phyloP scores from a whole-genome alignment of 2,888 invertebrate genomes.

The Phorcus lineatus region DNA sequence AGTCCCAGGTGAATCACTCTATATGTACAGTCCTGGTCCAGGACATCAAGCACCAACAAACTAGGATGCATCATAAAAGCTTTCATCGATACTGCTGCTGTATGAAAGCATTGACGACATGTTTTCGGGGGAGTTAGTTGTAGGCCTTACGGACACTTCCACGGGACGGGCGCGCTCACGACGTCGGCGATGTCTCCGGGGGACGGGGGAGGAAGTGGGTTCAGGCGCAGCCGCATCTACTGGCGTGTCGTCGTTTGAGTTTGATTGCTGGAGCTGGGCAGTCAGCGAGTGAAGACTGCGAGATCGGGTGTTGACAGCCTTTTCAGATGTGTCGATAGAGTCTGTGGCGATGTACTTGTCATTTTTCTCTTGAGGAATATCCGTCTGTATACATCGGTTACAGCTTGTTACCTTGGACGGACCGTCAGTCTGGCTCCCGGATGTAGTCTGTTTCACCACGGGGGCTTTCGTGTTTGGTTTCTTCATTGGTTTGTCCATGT shows the following conservation, averaged over 20 bases:
- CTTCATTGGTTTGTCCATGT: constrained; percentile 62
- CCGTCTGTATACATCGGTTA: constrained; percentile 32
- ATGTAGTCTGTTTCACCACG: constrained; percentile 25
- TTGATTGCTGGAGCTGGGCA: constrained; percentile 42
- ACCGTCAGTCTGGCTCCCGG: constrained; percentile 34
- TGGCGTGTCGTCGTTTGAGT: constrained; percentile 45
- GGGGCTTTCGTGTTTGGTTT: constrained; percentile 46
- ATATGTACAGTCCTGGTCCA: not conserved
- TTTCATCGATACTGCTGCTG: constrained; percentile 69
- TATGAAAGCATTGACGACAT: constrained; percentile 51
- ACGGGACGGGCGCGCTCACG: constrained; percentile 57
- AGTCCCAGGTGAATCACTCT: no score
- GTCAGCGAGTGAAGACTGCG: constrained; percentile 55
- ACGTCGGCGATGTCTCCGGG: constrained; percentile 49
- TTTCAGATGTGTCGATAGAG: constrained; percentile 63
- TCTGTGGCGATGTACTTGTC: constrained; percentile 64
- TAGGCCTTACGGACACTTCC: constrained; percentile 63
- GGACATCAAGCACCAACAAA: not conserved
- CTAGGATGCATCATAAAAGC: constrained; percentile 50
- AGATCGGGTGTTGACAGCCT: constrained; percentile 69
- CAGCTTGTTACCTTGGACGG: not conserved
- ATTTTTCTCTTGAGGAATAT: constrained; percentile 28
- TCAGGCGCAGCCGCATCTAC: constrained; percentile 38
- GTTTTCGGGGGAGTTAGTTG: constrained; percentile 48
- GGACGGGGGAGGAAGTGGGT: constrained; percentile 34